Percentiles rank a stretch among this genome's conserved stretches.
Conservation (phyloP, 2,113 vertebrate species). For the Oreochromis aureus region DNA sequence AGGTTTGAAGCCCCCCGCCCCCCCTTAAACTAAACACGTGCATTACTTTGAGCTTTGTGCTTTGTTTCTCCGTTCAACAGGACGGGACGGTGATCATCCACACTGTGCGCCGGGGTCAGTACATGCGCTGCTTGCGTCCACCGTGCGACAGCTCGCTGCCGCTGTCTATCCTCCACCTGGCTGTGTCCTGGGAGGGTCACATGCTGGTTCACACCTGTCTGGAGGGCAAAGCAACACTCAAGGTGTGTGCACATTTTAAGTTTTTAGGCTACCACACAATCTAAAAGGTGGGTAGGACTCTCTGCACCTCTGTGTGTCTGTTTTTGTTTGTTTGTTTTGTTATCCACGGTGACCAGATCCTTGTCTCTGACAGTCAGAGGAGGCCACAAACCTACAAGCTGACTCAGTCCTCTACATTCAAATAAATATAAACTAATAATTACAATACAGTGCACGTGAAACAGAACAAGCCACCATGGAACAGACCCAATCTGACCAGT, state of each 20-base stretch:
- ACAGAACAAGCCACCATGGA: neutral
- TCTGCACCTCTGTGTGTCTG: neutral
- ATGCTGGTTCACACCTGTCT: slow-evolving; percentile 85
- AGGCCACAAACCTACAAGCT: neutral
- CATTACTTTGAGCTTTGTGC: neutral
- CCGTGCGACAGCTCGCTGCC: slow-evolving; percentile 87
- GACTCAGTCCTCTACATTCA: neutral
- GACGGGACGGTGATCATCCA: slow-evolving; percentile 91
- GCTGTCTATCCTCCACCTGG: slow-evolving; percentile 82
- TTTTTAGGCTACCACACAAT: neutral
- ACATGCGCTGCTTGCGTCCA: slow-evolving; percentile 85
- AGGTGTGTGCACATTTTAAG: slow-evolving; percentile 66
- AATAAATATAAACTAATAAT: neutral
- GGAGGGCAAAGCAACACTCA: slow-evolving; percentile 87
- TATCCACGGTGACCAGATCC: neutral
- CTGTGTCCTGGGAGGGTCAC: slow-evolving; percentile 92
- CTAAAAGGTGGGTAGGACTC: neutral
- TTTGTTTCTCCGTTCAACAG: slow-evolving; percentile 47
- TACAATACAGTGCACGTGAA: neutral
- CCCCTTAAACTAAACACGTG: neutral
- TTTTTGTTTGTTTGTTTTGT: neutral
- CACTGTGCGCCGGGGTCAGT: slow-evolving; percentile 86
- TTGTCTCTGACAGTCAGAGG: neutral
- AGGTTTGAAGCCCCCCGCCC: neutral
- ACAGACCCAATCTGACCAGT: neutral